phyloP scores from a whole-genome alignment of 64 coral and sea anemone species.

The Pocillopora verrucosa region DNA sequence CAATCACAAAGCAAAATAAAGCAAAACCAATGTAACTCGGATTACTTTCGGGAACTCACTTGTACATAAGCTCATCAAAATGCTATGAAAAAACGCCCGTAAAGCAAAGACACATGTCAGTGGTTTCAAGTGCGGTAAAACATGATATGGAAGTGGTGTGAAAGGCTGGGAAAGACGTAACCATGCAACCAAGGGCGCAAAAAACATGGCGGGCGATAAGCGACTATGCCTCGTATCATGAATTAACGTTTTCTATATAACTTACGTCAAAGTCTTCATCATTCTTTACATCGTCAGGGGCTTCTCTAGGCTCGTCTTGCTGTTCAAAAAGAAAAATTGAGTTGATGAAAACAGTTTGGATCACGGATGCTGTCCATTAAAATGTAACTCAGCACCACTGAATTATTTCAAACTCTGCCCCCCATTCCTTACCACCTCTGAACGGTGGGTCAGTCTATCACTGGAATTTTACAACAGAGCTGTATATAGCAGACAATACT shows the following conservation, averaged over 20 bases:
- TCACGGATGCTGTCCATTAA: too few relatives aligned
- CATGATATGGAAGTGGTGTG: neutral
- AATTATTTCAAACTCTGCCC: neutral
- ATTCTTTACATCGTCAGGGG: neutral
- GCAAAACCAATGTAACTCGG: too few relatives aligned
- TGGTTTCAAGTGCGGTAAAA: neutral
- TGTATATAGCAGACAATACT: too few relatives aligned
- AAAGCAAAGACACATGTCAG: neutral
- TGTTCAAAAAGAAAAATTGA: neutral
- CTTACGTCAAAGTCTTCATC: conserved; percentile 14
- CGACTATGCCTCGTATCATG: neutral
- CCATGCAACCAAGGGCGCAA: neutral
- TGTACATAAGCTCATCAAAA: neutral
- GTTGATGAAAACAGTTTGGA: neutral
- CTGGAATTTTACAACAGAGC: too few relatives aligned
- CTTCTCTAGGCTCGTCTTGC: neutral
- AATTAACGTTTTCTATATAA: neutral
- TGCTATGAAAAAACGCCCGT: neutral
- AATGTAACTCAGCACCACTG: neutral
- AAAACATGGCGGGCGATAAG: neutral
- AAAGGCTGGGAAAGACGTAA: neutral
- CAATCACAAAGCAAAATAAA: too few relatives aligned
- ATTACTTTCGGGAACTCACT: neutral
- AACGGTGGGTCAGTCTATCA: too few relatives aligned
- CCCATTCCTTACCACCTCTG: too few relatives aligned